Evolutionary conservation across 2,797 vertebrate genomes (phyloP), one percentile per base, ranked within the genome.

Genomic region (Oreochromis mossambicus): DNA sequence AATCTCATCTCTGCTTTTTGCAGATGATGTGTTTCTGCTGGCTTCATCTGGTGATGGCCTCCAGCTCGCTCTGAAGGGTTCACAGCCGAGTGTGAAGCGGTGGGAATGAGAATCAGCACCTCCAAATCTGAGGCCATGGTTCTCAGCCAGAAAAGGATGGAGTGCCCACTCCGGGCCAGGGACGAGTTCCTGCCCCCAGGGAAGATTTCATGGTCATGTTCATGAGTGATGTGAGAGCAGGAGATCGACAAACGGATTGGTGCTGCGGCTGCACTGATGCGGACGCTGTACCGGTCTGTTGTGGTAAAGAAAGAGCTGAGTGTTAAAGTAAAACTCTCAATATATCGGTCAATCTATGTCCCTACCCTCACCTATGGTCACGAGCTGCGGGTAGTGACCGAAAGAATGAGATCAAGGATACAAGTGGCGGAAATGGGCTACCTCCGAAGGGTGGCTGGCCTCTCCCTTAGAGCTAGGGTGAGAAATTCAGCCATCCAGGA

Each of bases 311-410:
- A 26, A 26, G 26, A 56, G 14, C 26, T 32, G 4, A 58, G 26
- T 32, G 55, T 58, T 32, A 58, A 32, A 32, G 5, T 17, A 17
- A 58, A 58, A 26, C 55, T 17, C 14, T 58, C 26, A 58, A 58
- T 17, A 32, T 58, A 32, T 4, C 1, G 2, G 26, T 58, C 2
- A 2, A 17, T 32, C 26, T 58, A 32, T 0, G 0, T 6, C 55
- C 55, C 26, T 56, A 56, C 14, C 5, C n/a, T n/a, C n/a, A n/a
- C n/a, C n/a, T n/a, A n/a, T n/a, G n/a, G n/a, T n/a, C n/a, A n/a
- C n/a, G n/a, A n/a, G n/a, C n/a, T n/a, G n/a, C n/a, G n/a, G n/a
- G n/a, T n/a, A n/a, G n/a, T n/a, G n/a, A n/a, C n/a, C n/a, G n/a
- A n/a, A n/a, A n/a, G n/a, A n/a, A n/a, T n/a, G n/a, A n/a, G n/a